These are phyloP conservation scores for Protonibea diacanthus DNA, from an alignment of 2,797 vertebrate genomes.

Conservation along the genomic window DNA sequence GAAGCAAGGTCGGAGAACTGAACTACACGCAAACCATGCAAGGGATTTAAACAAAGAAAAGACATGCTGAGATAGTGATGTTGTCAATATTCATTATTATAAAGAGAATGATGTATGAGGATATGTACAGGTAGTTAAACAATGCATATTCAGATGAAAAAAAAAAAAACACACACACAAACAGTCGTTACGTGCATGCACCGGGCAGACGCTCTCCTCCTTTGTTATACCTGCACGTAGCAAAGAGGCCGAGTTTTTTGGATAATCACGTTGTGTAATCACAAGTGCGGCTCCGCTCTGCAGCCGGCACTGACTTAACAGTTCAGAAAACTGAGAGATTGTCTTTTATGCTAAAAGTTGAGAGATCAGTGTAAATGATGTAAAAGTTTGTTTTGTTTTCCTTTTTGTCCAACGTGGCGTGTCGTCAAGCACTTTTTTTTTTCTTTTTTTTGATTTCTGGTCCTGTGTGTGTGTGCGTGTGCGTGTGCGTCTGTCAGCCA, in stretches of 20 bases:
- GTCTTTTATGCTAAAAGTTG: slow-evolving; percentile 75
- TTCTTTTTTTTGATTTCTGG: slow-evolving; percentile 55
- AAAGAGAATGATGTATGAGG: slow-evolving; percentile 38
- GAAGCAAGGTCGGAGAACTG: slow-evolving; percentile 78
- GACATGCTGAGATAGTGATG: slow-evolving; percentile 60
- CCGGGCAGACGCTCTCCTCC: slow-evolving; percentile 52
- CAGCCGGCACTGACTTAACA: slow-evolving; percentile 67
- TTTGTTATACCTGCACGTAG: slow-evolving; percentile 68
- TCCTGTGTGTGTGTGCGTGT: slow-evolving; percentile 8
- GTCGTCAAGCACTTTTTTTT: slow-evolving; percentile 87
- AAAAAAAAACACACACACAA: background rate
- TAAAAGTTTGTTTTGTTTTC: slow-evolving; percentile 43
- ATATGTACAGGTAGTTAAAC: slow-evolving; percentile 55
- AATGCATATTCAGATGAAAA: slow-evolving; percentile 37
- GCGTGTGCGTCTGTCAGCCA: too few relatives aligned
- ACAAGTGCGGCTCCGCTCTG: slow-evolving; percentile 64
- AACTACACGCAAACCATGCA: slow-evolving; percentile 74
- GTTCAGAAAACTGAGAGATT: slow-evolving; percentile 76
- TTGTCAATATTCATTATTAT: slow-evolving; percentile 59
- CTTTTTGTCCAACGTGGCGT: slow-evolving; percentile 76
- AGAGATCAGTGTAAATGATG: slow-evolving; percentile 75
- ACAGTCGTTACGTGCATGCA: slow-evolving; percentile 58
- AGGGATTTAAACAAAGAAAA: slow-evolving; percentile 62
- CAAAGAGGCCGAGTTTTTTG: slow-evolving; percentile 61
- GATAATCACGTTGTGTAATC: slow-evolving; percentile 72